These are phyloP conservation scores for Linepithema humile DNA, from an alignment of 1,140 invertebrate genomes.

Conservation along the genomic window DNA sequence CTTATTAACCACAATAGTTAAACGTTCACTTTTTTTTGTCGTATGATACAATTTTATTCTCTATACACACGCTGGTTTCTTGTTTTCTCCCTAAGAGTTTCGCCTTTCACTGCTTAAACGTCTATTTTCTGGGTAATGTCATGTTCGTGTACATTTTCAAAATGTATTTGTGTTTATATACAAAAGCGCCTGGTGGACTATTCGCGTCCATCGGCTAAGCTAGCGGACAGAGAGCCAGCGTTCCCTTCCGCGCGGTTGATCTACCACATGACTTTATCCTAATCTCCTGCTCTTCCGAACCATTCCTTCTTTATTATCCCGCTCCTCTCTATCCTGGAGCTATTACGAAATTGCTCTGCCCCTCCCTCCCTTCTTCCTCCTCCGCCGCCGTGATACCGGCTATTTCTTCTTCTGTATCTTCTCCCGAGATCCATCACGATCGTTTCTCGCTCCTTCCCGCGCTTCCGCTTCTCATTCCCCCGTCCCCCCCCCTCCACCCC, in stretches of 20 bases:
- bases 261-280: conserved; percentile 60
- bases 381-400: conserved; percentile 14
- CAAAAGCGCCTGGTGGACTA: conserved; percentile 68
- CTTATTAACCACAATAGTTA: conserved; percentile 78
- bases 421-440: conserved; percentile 50
- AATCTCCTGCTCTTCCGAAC: conserved; percentile 45
- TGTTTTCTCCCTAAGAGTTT: conserved; percentile 28
- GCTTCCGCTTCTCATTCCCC: conserved; percentile 31
- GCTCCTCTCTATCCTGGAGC: conserved; percentile 13
- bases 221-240: conserved; percentile 67
- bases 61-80: conserved; percentile 75
- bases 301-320: conserved; percentile 48
- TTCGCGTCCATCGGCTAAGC: conserved; percentile 73
- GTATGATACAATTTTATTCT: conserved; percentile 77
- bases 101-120: conserved; percentile 60
- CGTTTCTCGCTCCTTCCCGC: conserved; percentile 39
- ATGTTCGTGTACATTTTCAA: conserved; percentile 50
- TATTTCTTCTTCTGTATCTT: conserved; percentile 50
- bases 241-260: conserved; percentile 59
- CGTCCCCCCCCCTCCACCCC: too few species aligned
- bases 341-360: conserved; percentile 35
- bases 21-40: conserved; percentile 67
- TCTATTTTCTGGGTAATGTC: conserved; percentile 64
- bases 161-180: conserved; percentile 66
- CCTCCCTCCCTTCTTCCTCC: neutral